These are phyloP conservation scores for Myripristis jacobus DNA, from an alignment of 2,797 vertebrate genomes.

Conservation along the genomic window DNA sequence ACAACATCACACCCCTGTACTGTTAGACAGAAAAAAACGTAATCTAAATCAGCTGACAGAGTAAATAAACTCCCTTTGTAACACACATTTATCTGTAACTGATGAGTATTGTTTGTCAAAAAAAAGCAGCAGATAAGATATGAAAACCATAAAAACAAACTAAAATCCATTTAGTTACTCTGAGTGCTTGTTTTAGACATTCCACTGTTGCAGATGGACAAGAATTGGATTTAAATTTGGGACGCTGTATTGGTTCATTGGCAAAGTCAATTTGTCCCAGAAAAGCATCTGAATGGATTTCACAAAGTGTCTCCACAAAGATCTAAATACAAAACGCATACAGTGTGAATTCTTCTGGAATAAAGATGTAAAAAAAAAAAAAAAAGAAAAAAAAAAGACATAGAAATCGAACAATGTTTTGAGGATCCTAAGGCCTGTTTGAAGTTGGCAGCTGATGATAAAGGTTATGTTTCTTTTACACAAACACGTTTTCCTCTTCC, in stretches of 20 bases:
- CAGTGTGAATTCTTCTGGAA: conserved; percentile 57
- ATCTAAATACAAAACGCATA: conserved; percentile 73
- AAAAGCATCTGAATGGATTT: conserved; percentile 51
- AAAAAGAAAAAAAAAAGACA: conserved; percentile 50
- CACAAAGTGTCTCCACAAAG: conserved; percentile 65
- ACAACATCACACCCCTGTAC: conserved; percentile 29
- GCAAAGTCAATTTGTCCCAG: conserved; percentile 29
- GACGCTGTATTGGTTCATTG: conserved; percentile 18
- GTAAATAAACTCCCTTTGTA: conserved; percentile 62
- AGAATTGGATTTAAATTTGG: conserved; percentile 45
- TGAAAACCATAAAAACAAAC: conserved; percentile 63
- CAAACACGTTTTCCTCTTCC: conserved; percentile 63
- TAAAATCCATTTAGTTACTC: conserved; percentile 38
- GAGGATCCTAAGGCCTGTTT: conserved; percentile 83
- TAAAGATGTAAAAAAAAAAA: conserved; percentile 52
- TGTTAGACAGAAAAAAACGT: conserved; percentile 33
- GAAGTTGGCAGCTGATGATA: conserved; percentile 84
- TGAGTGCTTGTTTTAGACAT: conserved; percentile 44
- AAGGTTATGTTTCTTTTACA: conserved; percentile 75
- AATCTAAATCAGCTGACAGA: conserved; percentile 34
- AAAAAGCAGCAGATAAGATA: conserved; percentile 77
- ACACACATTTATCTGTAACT: conserved; percentile 46
- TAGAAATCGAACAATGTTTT: conserved; percentile 73
- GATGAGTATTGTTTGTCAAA: conserved; percentile 41
- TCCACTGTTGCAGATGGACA: conserved; percentile 44